A percentile compares a stretch with the other conserved stretches of the same genome.
These are phyloP conservation scores for Pristionchus fissidentatus DNA, from an alignment of 2,888 invertebrate genomes.

Conservation along the genomic window DNA sequence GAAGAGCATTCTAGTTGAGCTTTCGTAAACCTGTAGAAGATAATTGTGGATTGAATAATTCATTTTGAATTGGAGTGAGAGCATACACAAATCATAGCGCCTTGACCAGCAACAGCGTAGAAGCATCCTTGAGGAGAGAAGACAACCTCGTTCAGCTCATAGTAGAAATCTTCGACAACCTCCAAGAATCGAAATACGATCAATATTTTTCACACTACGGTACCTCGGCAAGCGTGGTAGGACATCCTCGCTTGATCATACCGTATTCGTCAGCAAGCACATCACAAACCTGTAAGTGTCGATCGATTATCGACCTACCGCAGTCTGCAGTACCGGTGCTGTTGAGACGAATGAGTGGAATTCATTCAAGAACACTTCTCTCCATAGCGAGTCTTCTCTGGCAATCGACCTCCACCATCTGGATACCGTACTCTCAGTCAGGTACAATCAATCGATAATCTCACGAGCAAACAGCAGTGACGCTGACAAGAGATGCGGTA, in stretches of 20 bases:
- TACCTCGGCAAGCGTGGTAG: slow-evolving; percentile 19
- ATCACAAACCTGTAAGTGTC: slow-evolving; percentile 41
- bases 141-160: slow-evolving; percentile 12
- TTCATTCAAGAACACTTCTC: slow-evolving; percentile 27
- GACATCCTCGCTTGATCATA: slow-evolving; percentile 44
- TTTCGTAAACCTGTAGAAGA: slow-evolving; percentile 3
- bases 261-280: slow-evolving; percentile 44
- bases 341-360: slow-evolving; percentile 34
- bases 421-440: background rate
- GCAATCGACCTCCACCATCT: slow-evolving; percentile 34
- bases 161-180: slow-evolving; percentile 39
- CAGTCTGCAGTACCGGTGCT: slow-evolving; percentile 15
- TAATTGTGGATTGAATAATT: background rate
- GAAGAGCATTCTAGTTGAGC: background rate
- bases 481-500: background rate
- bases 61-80: background rate
- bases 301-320: no score
- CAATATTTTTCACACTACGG: background rate
- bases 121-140: slow-evolving; percentile 26
- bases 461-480: slow-evolving; percentile 9
- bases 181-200: background rate
- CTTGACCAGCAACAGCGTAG: slow-evolving; percentile 36
- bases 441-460: background rate
- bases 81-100: slow-evolving; percentile 20
- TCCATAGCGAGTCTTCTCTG: slow-evolving; percentile 25